These are phyloP conservation scores for Alligator sinensis DNA, from an alignment of 2,113 vertebrate genomes.

Conservation along the genomic window DNA sequence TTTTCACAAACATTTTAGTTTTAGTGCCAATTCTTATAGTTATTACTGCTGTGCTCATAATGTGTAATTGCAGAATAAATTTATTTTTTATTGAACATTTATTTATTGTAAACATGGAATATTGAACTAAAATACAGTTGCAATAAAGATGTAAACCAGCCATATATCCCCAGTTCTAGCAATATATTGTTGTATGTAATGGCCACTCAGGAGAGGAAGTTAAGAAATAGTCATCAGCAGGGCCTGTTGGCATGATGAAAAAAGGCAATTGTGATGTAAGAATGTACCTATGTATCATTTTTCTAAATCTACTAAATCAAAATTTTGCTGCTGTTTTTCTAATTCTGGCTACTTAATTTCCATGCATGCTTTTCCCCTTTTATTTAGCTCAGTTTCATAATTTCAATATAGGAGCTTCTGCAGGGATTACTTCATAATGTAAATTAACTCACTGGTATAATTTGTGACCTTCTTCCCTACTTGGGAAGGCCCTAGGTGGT, in stretches of 20 bases:
- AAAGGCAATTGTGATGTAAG: neutral
- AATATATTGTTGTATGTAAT: neutral
- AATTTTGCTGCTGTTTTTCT: neutral
- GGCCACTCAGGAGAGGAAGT: neutral
- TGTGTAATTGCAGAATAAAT: constrained; percentile 40
- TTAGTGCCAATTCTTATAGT: constrained; percentile 17
- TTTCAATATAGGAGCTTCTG: fast-evolving
- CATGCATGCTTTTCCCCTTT: neutral
- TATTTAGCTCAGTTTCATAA: neutral
- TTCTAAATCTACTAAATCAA: neutral
- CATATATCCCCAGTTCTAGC: neutral
- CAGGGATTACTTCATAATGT: neutral
- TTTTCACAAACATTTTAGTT: neutral
- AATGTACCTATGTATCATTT: neutral
- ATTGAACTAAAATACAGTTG: constrained; percentile 4
- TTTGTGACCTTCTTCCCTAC: neutral
- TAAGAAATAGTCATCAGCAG: neutral
- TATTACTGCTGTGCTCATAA: neutral
- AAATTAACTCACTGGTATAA: neutral
- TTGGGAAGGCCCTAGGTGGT: no score
- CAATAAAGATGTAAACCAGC: neutral
- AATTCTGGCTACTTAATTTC: neutral
- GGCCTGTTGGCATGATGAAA: neutral
- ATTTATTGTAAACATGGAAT: constrained; percentile 27
- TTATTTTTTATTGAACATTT: constrained; percentile 35